Base-by-base conservation (phyloP, 2,113 vertebrate species). In the Hemicordylus capensis region DNA sequence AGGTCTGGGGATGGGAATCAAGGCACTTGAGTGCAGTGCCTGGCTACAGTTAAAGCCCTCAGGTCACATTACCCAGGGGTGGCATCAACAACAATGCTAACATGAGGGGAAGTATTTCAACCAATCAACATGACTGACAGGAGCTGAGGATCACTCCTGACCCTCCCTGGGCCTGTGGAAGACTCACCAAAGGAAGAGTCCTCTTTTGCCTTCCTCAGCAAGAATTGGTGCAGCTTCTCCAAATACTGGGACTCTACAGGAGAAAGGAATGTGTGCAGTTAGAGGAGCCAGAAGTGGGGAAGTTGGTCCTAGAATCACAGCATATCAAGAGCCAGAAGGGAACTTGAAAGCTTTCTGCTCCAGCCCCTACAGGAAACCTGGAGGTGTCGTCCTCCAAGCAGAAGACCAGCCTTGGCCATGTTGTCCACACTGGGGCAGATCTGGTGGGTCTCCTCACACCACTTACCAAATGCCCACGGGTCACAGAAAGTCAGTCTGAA, bases 101-200 rank as follows among this genome's bases (percentile, higher is more conserved):
- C n/a, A n/a, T n/a, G n/a, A n/a, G n/a, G n/a, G n/a, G n/a, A n/a
- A n/a, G n/a, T n/a, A n/a, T n/a, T 37, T 15, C 17, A 67, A 39
- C 34, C 17, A 17, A 39, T 37, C 66, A 17, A 66, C 31, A 67
- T 37, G 4, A 34, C n/a, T n/a, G 31, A 6, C n/a, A 34, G 3
- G 64, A 66, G 64, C 64, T 10, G 11, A 31, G 31, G 1, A 66
- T 14, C n/a, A 66, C 20, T 26, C 37, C 12, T 12, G 28, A 34
- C 6, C 24, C 48, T 37, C 26, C 24, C 2, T 10, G 14, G 64
- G 48, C 10, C 39, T 67, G 2, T 0, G 51, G 6, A 51, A 8
- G 0, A 86, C 97, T 97, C 93, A 99, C 98, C 98, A 0, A 96
- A 95, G 83, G 95, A 95, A 34, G 85, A 73, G 2, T 96, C 96